Conservation (phyloP, 2,888 invertebrate genomes). For the Dynastes hyllus region DNA sequence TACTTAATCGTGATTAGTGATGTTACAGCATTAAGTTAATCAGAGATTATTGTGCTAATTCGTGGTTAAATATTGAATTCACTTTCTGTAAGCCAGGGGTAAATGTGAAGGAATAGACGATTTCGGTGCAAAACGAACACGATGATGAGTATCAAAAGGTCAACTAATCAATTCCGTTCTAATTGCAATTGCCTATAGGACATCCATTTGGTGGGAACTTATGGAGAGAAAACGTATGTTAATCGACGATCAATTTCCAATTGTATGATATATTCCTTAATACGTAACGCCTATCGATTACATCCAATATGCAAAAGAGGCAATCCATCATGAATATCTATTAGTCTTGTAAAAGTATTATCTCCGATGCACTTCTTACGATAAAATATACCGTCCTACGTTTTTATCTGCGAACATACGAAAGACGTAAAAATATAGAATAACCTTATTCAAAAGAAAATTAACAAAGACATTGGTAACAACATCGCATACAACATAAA, state of each 20-base stretch:
- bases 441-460: too few species aligned
- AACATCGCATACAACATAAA: too few species aligned
- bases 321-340: constrained; percentile 26
- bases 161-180: constrained; percentile 1
- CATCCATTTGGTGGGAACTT: constrained; percentile 17
- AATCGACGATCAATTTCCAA: constrained; percentile 27
- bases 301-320: background rate
- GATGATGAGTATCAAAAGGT: constrained; percentile 16
- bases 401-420: background rate
- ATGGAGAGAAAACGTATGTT: background rate
- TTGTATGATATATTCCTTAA: constrained; percentile 32
- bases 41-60: too few species aligned
- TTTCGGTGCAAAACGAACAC: too few species aligned
- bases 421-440: too few species aligned
- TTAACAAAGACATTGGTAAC: too few species aligned
- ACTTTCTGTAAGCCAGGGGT: too few species aligned
- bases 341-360: constrained; percentile 1
- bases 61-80: too few species aligned
- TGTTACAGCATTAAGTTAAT: too few species aligned
- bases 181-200: constrained; percentile 13
- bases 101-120: too few species aligned
- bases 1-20: too few species aligned
- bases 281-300: constrained; percentile 23
- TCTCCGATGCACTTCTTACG: background rate
- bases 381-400: background rate